Conservation (phyloP, 2,113 vertebrate genomes). For the Galemys pyrenaicus region DNA sequence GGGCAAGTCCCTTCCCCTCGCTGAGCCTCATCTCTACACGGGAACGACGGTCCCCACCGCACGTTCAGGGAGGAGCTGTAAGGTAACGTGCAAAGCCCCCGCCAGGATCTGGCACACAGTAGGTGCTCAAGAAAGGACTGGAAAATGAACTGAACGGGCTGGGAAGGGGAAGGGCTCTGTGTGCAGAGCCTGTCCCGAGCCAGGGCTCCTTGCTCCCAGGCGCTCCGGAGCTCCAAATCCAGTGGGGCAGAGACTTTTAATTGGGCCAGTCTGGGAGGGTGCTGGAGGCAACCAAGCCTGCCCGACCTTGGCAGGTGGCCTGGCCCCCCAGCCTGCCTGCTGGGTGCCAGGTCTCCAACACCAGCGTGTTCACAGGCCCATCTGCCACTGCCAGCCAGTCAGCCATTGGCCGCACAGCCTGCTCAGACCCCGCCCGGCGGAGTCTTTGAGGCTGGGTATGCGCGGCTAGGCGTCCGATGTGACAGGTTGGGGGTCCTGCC, state of each 20-base stretch:
- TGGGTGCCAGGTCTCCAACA: not conserved
- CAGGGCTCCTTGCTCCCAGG: not conserved
- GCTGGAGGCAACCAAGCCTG: not conserved
- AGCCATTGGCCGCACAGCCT: not conserved
- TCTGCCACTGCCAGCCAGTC: not conserved
- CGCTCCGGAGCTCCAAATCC: not conserved
- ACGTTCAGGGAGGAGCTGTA: not conserved
- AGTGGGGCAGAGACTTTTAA: constrained; percentile 16
- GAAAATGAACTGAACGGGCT: not conserved
- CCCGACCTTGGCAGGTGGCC: not conserved
- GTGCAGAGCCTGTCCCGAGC: not conserved
- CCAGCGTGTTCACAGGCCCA: not conserved
- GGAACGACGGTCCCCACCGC: not conserved
- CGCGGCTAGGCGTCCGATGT: not conserved
- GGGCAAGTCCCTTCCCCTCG: not conserved
- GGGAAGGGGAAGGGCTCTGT: not conserved
- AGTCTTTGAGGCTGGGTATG: not conserved
- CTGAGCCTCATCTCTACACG: not conserved
- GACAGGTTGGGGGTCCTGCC: not conserved
- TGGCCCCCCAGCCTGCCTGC: not conserved
- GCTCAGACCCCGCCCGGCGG: not conserved
- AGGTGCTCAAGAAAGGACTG: not conserved
- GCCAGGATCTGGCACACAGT: not conserved
- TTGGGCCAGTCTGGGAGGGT: not conserved
- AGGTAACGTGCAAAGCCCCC: not conserved